Base-by-base conservation (phyloP, 2,113 vertebrate species). In the Phyllostomus discolor region DNA sequence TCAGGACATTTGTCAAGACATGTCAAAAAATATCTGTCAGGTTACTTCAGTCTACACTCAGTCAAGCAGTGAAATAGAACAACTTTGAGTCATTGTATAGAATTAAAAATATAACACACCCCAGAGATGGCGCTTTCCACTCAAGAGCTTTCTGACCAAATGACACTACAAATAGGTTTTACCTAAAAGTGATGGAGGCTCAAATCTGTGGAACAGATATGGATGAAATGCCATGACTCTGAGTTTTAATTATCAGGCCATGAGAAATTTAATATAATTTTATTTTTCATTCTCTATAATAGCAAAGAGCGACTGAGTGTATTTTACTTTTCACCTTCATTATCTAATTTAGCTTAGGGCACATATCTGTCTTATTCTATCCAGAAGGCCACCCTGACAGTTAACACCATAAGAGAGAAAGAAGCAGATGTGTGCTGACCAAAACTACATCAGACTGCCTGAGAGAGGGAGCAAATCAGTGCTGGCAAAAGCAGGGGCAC, bases 31-130 rank as follows among this genome's bases (percentile, higher is more conserved):
- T 35, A 8, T 95, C 88, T 98, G 88, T 95, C 85, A 84, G 86
- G 95, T 97, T 98, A 98, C 97, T 93, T 98, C 97, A 97, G 95
- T 86, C 95, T 97, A 90, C 57, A 95, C 90, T 97, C 96, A 93
- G 95, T 92, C 79, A 81, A 93, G 16, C 57, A 88, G 54, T 95
- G 95, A 95, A 98, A 96, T 73, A 96, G 97, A 97, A 82, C 73
- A 86, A 87, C 62, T 92, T 97, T 95, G 96, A 97, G 95, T 59
- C 93, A 90, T 84, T 88, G 90, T 0, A 0, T n/a, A 38, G 93
- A 97, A 86, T 87, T 91, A 76, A 95, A 95, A 97, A 85, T 95
- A 79, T 94, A 97, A 95, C 64, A 78, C 86, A 86, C 78, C 69
- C 54, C 48, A 90, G n/a, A 92, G 88, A 91, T 46, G 50, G 24